phyloP scores from a whole-genome alignment of 2,888 invertebrate genomes.

The Geotrupes spiniger region DNA sequence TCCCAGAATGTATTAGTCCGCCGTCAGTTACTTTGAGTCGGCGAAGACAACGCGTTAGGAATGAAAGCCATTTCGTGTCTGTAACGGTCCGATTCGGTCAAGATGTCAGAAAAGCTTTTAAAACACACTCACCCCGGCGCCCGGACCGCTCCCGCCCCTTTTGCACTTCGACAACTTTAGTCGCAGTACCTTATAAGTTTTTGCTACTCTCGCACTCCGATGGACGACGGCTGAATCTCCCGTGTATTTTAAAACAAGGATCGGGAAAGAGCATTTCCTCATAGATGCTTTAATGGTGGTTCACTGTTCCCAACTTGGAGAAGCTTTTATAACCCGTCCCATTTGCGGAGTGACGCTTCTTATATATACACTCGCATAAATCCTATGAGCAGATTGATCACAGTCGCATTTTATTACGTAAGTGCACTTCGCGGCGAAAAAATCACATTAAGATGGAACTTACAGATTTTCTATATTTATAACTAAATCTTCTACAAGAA shows the following conservation, averaged over 20 bases:
- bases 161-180: constrained; percentile 32
- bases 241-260: constrained; percentile 44
- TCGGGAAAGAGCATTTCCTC: constrained; percentile 43
- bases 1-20: not conserved
- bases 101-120: constrained; percentile 55
- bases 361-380: too few species aligned
- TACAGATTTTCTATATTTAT: too few species aligned
- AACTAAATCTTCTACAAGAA: too few species aligned
- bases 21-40: constrained; percentile 25
- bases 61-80: constrained; percentile 54
- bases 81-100: constrained; percentile 52
- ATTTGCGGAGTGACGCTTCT: constrained; percentile 27
- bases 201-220: constrained; percentile 30
- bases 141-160: constrained; percentile 13
- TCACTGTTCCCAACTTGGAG: constrained; percentile 37
- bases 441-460: too few species aligned
- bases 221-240: constrained; percentile 39
- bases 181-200: constrained; percentile 26
- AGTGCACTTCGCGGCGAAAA: too few species aligned
- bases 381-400: too few species aligned
- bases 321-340: constrained; percentile 35
- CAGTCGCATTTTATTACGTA: too few species aligned
- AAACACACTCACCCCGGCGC: constrained; percentile 39
- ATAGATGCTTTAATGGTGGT: constrained; percentile 43
- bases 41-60: constrained; percentile 36